Conservation (phyloP, 2,888 invertebrate species). For the Agrotis puta region DNA sequence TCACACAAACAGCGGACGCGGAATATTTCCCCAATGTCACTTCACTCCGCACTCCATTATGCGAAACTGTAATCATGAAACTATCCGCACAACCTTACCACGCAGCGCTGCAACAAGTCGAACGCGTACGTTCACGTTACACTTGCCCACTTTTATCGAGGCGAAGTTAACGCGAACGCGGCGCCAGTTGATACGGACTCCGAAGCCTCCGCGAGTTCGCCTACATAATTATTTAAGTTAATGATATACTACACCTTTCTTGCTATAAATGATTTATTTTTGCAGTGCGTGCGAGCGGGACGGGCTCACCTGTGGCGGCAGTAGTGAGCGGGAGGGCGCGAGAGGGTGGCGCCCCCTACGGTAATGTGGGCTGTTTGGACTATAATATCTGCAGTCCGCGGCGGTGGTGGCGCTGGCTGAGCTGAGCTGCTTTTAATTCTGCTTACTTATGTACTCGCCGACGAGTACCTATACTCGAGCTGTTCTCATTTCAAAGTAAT, state of each 20-base stretch:
- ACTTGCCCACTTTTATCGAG: slow-evolving; percentile 15
- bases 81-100: slow-evolving; percentile 74
- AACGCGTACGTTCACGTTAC: slow-evolving; percentile 70
- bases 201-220: slow-evolving; percentile 69
- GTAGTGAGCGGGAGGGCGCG: slow-evolving; percentile 64
- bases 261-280: slow-evolving; percentile 85
- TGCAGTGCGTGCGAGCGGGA: slow-evolving; percentile 72
- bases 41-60: slow-evolving; percentile 85
- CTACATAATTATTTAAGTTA: slow-evolving; percentile 89
- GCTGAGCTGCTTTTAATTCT: slow-evolving; percentile 83
- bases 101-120: slow-evolving; percentile 40
- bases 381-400: slow-evolving; percentile 75
- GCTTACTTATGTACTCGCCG: slow-evolving; percentile 78
- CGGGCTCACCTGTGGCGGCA: slow-evolving; percentile 6
- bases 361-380: slow-evolving; percentile 68
- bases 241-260: slow-evolving; percentile 88
- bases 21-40: too few species aligned
- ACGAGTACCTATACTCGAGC: slow-evolving; percentile 61
- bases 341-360: slow-evolving; percentile 78
- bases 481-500: slow-evolving; percentile 54
- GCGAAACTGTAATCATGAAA: slow-evolving; percentile 86
- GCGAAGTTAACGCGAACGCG: slow-evolving; percentile 67
- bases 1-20: too few species aligned
- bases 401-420: slow-evolving; percentile 70
- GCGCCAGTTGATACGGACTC: slow-evolving; percentile 54